Conservation (phyloP, 1,140 invertebrate genomes). For the Neodiprion fabricii region DNA sequence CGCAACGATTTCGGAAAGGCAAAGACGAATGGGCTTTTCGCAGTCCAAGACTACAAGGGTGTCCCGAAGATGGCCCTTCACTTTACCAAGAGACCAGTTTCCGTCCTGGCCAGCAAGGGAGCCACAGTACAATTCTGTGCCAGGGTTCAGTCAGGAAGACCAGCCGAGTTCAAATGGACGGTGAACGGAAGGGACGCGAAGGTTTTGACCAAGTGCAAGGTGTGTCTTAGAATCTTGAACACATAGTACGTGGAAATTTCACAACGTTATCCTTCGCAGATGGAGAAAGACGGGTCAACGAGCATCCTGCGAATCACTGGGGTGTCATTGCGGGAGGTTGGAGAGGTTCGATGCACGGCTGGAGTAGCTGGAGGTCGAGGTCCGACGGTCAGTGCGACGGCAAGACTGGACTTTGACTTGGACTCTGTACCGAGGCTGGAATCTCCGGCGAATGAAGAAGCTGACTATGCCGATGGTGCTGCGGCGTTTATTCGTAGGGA, state of each 20-base stretch:
- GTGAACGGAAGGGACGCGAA: constrained; percentile 53
- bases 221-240: constrained; percentile 30
- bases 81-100: constrained; percentile 58
- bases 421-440: constrained; percentile 14
- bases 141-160: constrained; percentile 42
- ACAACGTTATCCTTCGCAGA: constrained; percentile 37
- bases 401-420: constrained; percentile 33
- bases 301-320: constrained; percentile 64
- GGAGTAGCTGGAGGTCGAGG: constrained; percentile 33
- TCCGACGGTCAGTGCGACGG: constrained; percentile 41
- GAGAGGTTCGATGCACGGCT: constrained; percentile 57
- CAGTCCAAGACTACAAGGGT: constrained; percentile 56
- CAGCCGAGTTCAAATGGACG: constrained; percentile 55
- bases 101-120: constrained; percentile 49
- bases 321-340: constrained; percentile 62
- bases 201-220: constrained; percentile 52
- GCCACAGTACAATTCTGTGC: constrained; percentile 58
- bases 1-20: constrained; percentile 67
- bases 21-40: constrained; percentile 61
- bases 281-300: constrained; percentile 61
- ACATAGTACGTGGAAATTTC: neutral
- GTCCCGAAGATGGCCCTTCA: constrained; percentile 35
- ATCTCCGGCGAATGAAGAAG: constrained; percentile 12
- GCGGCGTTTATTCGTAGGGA: neutral
- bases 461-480: neutral